phyloP scores from a whole-genome alignment of 2,113 vertebrate species.

The Neotoma lepida region DNA sequence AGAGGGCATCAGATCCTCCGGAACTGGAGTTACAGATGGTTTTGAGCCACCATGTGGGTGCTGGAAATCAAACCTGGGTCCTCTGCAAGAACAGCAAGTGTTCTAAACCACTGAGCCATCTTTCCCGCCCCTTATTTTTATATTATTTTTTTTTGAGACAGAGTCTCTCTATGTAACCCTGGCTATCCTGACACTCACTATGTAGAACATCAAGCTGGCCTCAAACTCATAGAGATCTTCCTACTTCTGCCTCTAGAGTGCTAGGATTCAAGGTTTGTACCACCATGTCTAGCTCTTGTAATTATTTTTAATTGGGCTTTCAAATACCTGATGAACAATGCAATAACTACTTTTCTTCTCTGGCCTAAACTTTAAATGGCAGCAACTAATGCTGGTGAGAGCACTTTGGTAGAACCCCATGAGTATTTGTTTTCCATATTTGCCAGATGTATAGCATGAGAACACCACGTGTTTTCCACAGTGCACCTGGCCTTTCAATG shows the following conservation, averaged over 20 bases:
- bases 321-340: neutral
- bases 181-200: neutral
- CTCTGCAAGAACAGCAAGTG: neutral
- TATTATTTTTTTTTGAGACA: neutral
- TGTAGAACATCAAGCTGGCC: neutral
- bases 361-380: conserved; percentile 32
- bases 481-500: conserved; percentile 23
- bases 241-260: neutral
- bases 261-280: neutral
- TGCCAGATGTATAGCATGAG: conserved; percentile 40
- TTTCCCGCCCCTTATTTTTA: neutral
- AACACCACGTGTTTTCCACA: neutral
- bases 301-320: neutral
- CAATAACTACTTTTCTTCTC: neutral
- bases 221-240: neutral
- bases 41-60: neutral
- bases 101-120: neutral
- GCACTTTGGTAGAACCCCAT: conserved; percentile 53
- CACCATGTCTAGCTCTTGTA: too few relatives aligned
- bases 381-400: conserved; percentile 55
- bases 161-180: neutral
- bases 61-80: neutral
- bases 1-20: neutral
- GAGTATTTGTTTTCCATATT: conserved; percentile 68
- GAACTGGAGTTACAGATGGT: neutral